Base-by-base conservation (phyloP, 1,140 invertebrate genomes). In the Ephestia elutella region DNA sequence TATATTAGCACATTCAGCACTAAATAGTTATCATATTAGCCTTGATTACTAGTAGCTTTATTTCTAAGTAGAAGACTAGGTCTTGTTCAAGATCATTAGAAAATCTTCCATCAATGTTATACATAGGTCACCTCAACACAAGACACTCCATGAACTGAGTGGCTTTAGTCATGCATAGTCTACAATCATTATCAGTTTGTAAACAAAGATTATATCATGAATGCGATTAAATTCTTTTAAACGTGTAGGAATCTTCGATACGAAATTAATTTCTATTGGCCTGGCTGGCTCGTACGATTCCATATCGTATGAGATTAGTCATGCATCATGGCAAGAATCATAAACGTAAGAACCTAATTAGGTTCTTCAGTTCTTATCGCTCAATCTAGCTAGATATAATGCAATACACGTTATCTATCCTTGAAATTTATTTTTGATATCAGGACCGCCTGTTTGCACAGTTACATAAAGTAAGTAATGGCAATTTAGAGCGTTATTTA, bases 371-470 rank as follows among this genome's bases (percentile, higher is more conserved):
- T 5, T 44, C n/a, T n/a, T 44, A 44, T 44, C 38, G 38, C n/a
- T 1, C 7, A 13, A 44, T 44, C 10, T 44, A 15, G 38, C 10
- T 44, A 15, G 38, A 44, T 44, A 17, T 44, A 15, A 44, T 44
- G 38, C n/a, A 44, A 44, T 44, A 15, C 38, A 44, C 38, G 38
- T 44, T 44, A 44, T 44, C 38, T 44, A 44, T 44, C 38, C 38
- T 44, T 44, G 13, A 44, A 44, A 5, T 9, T 13, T 35, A 35
- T 44, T 44, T n/a, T 15, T 17, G 32, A 15, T 44, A 44, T 15
- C 2, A 15, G 1, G 7, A 35, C 4, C 38, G 4, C 38, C 5
- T 44, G 15, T 44, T 15, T 44, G 1, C 38, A 15, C 15, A 44
- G 1, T 8, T 32, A 32, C 30, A 10, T 8, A 8, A 10, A 32